phyloP scores from a whole-genome alignment of 2,113 vertebrate genomes.

The Mesocricetus auratus region DNA sequence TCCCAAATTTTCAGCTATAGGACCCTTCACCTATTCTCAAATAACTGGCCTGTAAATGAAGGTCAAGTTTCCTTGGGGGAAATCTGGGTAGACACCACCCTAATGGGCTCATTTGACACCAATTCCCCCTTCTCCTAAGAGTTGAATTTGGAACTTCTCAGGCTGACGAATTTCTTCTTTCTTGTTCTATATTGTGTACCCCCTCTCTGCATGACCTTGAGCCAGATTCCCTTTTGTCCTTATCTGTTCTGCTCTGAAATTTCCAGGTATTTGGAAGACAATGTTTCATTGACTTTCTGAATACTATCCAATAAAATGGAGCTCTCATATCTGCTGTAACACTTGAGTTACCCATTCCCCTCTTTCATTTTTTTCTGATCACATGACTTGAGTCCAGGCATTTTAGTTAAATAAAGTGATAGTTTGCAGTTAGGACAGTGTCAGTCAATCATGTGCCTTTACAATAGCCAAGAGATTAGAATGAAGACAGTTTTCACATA shows the following conservation, averaged over 20 bases:
- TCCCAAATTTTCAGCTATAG: not conserved
- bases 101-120: not conserved
- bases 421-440: not conserved
- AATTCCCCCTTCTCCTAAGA: not conserved
- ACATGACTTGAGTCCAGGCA: not conserved
- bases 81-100: not conserved
- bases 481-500: not conserved
- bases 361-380: not conserved
- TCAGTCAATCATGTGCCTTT: not conserved
- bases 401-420: not conserved
- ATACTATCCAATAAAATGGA: not conserved
- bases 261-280: not conserved
- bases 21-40: not conserved
- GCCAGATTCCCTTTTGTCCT: not conserved
- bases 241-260: not conserved
- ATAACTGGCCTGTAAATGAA: not conserved
- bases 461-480: not conserved
- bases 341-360: not conserved
- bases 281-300: not conserved
- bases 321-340: not conserved
- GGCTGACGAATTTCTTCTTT: not conserved
- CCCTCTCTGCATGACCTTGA: not conserved
- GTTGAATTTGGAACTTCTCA: not conserved
- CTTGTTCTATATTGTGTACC: not conserved
- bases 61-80: not conserved